A percentile compares a stretch with the other conserved stretches of the same genome.
Evolutionary conservation across 2,797 vertebrate genomes (phyloP).

Genomic region (Acrossocheilus wenchowensis): DNA sequence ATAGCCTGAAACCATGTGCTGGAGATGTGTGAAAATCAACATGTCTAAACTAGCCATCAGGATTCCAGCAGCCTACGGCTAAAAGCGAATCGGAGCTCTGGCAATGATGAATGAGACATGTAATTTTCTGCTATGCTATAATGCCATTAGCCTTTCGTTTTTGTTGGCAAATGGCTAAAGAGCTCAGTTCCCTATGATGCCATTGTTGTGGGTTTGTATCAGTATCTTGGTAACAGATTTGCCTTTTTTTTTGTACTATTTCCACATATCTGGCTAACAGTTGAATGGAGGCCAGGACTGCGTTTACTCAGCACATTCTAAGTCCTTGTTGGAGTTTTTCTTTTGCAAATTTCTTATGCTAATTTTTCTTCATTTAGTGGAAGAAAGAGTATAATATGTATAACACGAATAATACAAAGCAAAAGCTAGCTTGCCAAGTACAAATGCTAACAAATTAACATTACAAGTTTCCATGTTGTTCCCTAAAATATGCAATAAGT

Average conservation of each 20-base stretch:
- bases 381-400: not conserved
- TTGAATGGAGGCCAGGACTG: constrained; percentile 39
- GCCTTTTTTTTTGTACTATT: constrained; percentile 18
- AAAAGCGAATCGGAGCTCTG: not conserved
- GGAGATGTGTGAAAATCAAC: constrained; percentile 47
- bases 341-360: constrained; percentile 1
- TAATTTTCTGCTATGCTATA: constrained; percentile 47
- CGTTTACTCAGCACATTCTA: constrained; percentile 48
- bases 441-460: constrained; percentile 1
- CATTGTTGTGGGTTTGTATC: constrained; percentile 52
- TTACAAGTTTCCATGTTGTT: not conserved
- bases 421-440: not conserved
- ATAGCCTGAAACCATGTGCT: constrained; percentile 25
- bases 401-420: constrained; percentile 11
- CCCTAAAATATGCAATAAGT: not conserved
- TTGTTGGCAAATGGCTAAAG: constrained; percentile 46
- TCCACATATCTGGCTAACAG: constrained; percentile 41
- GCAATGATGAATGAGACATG: constrained; percentile 35
- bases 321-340: constrained; percentile 38
- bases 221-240: constrained; percentile 52
- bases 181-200: constrained; percentile 39
- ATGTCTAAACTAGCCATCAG: constrained; percentile 40
- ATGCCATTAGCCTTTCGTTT: constrained; percentile 51
- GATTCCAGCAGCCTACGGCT: constrained; percentile 26
- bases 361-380: not conserved